Conservation (phyloP, 2,888 invertebrate species). For the Cephus pygmeus region DNA sequence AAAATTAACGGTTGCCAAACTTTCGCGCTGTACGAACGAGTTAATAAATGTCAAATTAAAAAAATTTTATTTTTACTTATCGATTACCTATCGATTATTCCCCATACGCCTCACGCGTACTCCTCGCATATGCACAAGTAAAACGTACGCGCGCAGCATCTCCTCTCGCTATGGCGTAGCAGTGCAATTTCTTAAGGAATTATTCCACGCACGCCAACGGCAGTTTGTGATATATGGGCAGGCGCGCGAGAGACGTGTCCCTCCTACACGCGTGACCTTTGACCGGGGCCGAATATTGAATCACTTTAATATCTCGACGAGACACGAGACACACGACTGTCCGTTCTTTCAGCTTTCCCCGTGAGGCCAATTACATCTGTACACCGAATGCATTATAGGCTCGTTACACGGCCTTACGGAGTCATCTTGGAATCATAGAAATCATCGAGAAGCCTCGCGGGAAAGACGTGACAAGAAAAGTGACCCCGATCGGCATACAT, state of each 20-base stretch:
- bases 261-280: conserved; percentile 49
- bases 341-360: conserved; percentile 10
- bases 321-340: conserved; percentile 33
- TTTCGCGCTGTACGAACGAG: neutral
- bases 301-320: conserved; percentile 47
- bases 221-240: conserved; percentile 46
- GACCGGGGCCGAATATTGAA: conserved; percentile 52
- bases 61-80: neutral
- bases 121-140: neutral
- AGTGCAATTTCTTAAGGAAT: conserved; percentile 26
- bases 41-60: neutral
- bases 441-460: neutral
- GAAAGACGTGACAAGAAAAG: neutral
- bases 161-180: neutral
- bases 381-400: conserved; percentile 1
- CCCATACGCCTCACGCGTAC: neutral
- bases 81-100: neutral
- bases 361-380: conserved; percentile 5
- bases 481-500: neutral
- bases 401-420: neutral
- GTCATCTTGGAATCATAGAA: neutral
- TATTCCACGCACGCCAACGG: conserved; percentile 47
- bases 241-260: conserved; percentile 41
- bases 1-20: neutral
- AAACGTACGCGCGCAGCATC: neutral